These are phyloP conservation scores for Brachionichthys hirsutus DNA, from an alignment of 2,113 vertebrate species.

Conservation along the genomic window DNA sequence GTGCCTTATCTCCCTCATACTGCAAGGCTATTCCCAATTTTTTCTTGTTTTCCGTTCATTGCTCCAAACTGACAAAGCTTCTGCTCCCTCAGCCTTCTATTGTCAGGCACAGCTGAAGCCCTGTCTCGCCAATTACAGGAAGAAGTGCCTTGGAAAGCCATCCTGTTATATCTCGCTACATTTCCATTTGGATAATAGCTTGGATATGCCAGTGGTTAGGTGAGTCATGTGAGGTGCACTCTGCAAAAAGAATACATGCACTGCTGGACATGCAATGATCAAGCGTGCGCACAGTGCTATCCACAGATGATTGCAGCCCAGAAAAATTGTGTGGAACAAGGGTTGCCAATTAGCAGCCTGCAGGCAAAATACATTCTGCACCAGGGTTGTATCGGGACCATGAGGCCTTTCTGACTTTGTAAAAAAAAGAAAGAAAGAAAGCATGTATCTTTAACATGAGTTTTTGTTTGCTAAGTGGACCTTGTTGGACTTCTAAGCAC, in stretches of 20 bases:
- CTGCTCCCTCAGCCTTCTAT: constrained; percentile 45
- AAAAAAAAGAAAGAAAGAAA: too few species aligned
- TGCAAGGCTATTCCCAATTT: constrained; percentile 30
- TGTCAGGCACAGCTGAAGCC: constrained; percentile 46
- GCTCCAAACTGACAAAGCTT: constrained; percentile 58
- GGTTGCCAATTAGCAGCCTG: too few species aligned
- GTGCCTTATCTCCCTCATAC: constrained; percentile 22
- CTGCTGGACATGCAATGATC: constrained; percentile 35
- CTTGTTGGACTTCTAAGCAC: too few species aligned
- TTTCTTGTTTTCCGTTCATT: constrained; percentile 60
- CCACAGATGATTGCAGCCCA: constrained; percentile 12
- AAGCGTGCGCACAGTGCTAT: constrained; percentile 7
- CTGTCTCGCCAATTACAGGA: constrained; percentile 60
- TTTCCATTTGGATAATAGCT: constrained; percentile 44
- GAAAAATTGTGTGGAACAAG: background rate
- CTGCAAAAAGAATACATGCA: constrained; percentile 23
- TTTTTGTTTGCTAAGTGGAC: too few species aligned
- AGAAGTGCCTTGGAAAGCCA: constrained; percentile 40
- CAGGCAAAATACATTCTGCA: too few species aligned
- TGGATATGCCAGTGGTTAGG: constrained; percentile 35
- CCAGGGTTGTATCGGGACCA: too few species aligned
- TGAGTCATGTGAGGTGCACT: constrained; percentile 20
- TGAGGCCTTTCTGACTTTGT: too few species aligned
- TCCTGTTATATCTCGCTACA: constrained; percentile 22
- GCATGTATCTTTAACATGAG: too few species aligned